Base-by-base conservation (phyloP, 2,888 invertebrate species). In the Cantharis rustica region DNA sequence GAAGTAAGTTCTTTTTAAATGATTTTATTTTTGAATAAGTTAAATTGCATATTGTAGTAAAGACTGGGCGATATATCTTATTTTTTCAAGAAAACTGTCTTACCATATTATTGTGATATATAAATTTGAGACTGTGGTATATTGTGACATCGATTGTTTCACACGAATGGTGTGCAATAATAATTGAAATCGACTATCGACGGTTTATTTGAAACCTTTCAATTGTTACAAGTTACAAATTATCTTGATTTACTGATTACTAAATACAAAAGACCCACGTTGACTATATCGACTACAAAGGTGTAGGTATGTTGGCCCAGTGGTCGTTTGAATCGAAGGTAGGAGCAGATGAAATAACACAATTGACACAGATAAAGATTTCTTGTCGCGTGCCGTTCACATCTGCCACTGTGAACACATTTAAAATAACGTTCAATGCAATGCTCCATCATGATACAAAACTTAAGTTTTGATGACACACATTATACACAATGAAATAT, bases 331-430 rank as follows among this genome's bases (percentile, higher is more conserved):
- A 72, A 76, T 79, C 72, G 78, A 75, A 79, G 76, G 70, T 68
- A 76, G 64, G 75, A 75, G 83, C 87, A 87, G 87, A 87, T 87
- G 87, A 87, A 87, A 86, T 85, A 87, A 87, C 87, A 84, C 83
- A 86, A 87, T 87, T 85, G 86, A 83, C 83, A 84, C 83, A 86
- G 87, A 87, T 87, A 87, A 87, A 87, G 86, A 86, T 86, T 86
- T 86, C 85, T 85, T 84, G 86, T 86, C 87, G 86, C 86, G 87
- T 87, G 87, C 86, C 85, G 84, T 78, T 79, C 81, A 84, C 84
- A 84, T 80, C 82, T 81, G 81, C 79, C 80, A 70, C 81, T 71
- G 62, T 69, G 77, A 77, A 84, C 75, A 75, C 77, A 84, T 84
- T 84, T 84, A 80, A 83, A 84, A 84, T 83, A 84, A 82, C 83